These are phyloP conservation scores for Parus major DNA, from an alignment of 2,113 vertebrate species.

Conservation along the genomic window DNA sequence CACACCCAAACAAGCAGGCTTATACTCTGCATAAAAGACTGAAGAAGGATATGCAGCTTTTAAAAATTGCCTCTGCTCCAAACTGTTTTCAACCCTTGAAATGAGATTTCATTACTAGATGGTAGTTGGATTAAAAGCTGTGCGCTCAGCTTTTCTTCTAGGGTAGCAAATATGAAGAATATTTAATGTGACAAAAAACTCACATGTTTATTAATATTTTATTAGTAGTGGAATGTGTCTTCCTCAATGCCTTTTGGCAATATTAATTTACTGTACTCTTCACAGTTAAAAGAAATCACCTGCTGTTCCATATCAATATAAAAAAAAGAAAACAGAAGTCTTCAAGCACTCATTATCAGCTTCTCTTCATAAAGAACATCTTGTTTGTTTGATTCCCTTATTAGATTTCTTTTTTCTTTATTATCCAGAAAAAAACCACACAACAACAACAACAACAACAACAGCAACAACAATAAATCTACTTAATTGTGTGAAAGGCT, in stretches of 20 bases:
- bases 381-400: slow-evolving; percentile 6
- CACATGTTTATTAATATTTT: slow-evolving; percentile 56
- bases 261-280: slow-evolving; percentile 41
- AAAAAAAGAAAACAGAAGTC: slow-evolving; percentile 15
- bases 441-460: neutral
- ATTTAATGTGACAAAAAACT: slow-evolving; percentile 38
- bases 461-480: neutral
- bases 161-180: neutral
- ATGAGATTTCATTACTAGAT: slow-evolving; percentile 25
- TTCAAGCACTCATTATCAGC: slow-evolving; percentile 22
- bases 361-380: neutral
- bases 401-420: slow-evolving; percentile 8
- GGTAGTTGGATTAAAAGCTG: slow-evolving; percentile 18
- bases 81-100: neutral
- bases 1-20: neutral
- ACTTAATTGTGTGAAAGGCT: slow-evolving; percentile 23
- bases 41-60: neutral
- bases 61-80: neutral
- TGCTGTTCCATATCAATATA: slow-evolving; percentile 27
- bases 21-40: neutral
- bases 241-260: slow-evolving; percentile 16
- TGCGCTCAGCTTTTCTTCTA: neutral
- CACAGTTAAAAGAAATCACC: slow-evolving; percentile 29
- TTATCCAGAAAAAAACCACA: neutral
- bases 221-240: slow-evolving; percentile 18